Conservation (phyloP, 1,140 invertebrate genomes). For the Trichogramma pretiosum region DNA sequence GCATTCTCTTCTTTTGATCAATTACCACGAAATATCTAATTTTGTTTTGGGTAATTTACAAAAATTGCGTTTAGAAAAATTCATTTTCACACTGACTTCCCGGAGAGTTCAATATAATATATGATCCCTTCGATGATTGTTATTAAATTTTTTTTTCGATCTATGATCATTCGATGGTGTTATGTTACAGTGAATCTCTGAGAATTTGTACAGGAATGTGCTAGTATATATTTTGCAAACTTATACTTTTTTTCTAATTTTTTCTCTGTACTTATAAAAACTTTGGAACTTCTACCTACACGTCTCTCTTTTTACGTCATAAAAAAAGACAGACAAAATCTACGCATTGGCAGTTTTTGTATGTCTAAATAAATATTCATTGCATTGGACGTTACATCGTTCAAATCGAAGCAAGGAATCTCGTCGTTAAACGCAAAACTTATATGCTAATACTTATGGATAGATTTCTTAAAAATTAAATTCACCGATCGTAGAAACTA, state of each 20-base stretch:
- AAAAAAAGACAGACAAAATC: slow-evolving; percentile 1
- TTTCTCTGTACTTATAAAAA: slow-evolving; percentile 6
- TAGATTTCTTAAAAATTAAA: no score
- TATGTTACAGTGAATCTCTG: background rate
- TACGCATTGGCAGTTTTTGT: slow-evolving; percentile 8
- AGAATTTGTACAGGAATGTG: slow-evolving; percentile 12
- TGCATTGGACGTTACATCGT: background rate
- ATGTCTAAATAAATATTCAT: slow-evolving; percentile 5
- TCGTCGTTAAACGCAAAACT: no score
- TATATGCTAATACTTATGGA: no score
- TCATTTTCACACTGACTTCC: no score
- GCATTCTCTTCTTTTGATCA: no score
- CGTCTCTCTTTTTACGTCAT: background rate
- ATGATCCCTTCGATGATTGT: no score
- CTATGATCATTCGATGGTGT: background rate
- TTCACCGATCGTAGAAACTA: no score
- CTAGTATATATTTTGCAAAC: slow-evolving; percentile 3
- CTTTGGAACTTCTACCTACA: background rate
- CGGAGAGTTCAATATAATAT: no score
- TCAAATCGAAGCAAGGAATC: background rate
- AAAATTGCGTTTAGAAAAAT: no score
- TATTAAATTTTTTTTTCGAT: no score
- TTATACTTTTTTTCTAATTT: slow-evolving; percentile 1
- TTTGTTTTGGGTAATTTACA: no score
- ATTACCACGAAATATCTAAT: no score